Evolutionary conservation across 2,113 vertebrate species (phyloP).

Genomic region (Carassius auratus): DNA sequence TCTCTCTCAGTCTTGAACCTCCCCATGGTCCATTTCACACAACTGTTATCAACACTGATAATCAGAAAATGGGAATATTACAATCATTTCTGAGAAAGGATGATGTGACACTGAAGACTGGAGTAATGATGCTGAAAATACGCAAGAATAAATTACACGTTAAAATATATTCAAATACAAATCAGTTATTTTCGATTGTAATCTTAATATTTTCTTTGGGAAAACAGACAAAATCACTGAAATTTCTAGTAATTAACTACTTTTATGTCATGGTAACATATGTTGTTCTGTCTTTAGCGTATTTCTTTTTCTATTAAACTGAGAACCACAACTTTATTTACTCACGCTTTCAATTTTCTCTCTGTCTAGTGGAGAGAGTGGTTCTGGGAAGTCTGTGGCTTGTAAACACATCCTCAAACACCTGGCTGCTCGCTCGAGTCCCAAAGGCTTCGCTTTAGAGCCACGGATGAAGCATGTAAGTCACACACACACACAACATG

Average conservation of each 20-base stretch:
- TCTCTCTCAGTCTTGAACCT: neutral
- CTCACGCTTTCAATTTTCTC: neutral
- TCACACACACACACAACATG: constrained; percentile 9
- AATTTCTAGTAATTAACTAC: neutral
- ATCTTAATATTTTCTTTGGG: neutral
- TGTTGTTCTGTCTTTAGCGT: neutral
- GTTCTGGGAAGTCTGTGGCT: constrained; percentile 91
- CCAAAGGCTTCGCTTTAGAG: constrained; percentile 79
- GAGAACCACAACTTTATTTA: neutral
- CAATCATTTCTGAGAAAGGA: neutral
- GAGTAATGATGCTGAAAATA: too few species aligned
- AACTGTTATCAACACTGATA: neutral
- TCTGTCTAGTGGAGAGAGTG: constrained; percentile 84
- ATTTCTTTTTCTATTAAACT: neutral
- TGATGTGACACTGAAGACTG: neutral
- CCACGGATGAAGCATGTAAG: constrained; percentile 89
- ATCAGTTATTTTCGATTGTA: neutral
- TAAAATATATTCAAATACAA: too few species aligned
- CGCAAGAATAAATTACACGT: too few species aligned
- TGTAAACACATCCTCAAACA: constrained; percentile 90
- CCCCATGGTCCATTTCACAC: neutral
- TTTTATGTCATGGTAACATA: neutral
- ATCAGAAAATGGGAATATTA: neutral
- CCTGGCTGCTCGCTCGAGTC: constrained; percentile 79
- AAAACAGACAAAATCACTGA: neutral